Base-by-base conservation (phyloP, 2,888 invertebrate genomes). In the Polyommatus iphigenia region DNA sequence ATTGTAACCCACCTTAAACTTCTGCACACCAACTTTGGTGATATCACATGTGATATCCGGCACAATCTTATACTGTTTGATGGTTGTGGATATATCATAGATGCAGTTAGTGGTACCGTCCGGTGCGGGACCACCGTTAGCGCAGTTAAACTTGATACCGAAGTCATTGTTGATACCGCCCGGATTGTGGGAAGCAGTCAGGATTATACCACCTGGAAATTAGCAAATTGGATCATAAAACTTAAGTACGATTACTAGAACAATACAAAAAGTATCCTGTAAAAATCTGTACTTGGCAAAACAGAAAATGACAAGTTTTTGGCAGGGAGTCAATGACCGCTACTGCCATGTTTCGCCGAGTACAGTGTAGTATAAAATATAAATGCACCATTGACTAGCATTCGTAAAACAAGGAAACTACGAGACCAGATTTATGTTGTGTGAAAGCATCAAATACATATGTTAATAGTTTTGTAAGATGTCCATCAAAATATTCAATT, bases 131-230 rank as follows among this genome's bases (percentile, higher is more conserved):
- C 98, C 99, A 78, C 99, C 99, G 90, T 99, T 99, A 80, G 97
- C 96, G 83, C 97, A 98, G 94, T 99, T 99, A 92, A 98, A 99
- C 91, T 99, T 99, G 85, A 99, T 99, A 77, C 99, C 99, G 89
- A 99, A 99, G 92, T 99, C 99, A 82, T 98, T 97, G 87, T 99
- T 96, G 8, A 98, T 98, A 57, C 99, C 99, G 78, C 99, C 99
- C 0, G 99, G 99, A 92, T 99, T 99, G 91, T 99, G 99, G 20
- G 99, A 99, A 0, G 99, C 99, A 0, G 99, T 99, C 71, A 99
- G 95, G 67, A 99, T 97, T 83, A 99, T 99, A 15, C 99, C 99
- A 83, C 99, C 99, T 95, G 89, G 76, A 29, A 67, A 67, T 67
- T 18, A 67, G 15, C 18, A 18, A 54, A 36, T 7, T 36, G 36